A percentile compares a stretch with the other conserved stretches of the same genome.
These are phyloP conservation scores for Callyntrura sp. DNA, from an alignment of 2,888 invertebrate genomes.

Conservation along the genomic window DNA sequence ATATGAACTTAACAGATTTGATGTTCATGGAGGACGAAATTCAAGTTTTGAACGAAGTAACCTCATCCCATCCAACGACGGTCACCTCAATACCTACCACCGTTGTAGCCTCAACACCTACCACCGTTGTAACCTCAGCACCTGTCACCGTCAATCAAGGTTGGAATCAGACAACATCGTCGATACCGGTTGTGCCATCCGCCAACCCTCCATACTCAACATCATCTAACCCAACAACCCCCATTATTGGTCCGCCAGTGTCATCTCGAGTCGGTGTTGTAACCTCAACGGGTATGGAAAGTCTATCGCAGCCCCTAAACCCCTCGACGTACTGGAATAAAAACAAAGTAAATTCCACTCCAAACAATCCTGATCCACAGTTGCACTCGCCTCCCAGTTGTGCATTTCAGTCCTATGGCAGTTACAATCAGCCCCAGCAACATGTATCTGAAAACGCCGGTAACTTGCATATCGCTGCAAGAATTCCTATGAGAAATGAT, in stretches of 20 bases:
- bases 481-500: slow-evolving; percentile 47
- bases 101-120: background rate
- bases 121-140: background rate
- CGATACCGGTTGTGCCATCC: background rate
- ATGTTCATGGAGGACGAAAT: slow-evolving; percentile 64
- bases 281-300: background rate
- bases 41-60: background rate
- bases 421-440: slow-evolving; percentile 35
- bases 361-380: background rate
- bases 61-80: background rate
- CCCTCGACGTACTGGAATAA: background rate
- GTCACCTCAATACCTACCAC: background rate
- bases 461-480: slow-evolving; percentile 35
- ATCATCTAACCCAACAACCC: too few species aligned
- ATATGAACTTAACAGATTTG: slow-evolving; percentile 62
- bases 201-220: slow-evolving; percentile 47
- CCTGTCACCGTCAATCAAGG: background rate
- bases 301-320: background rate
- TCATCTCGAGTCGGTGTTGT: background rate
- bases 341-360: background rate
- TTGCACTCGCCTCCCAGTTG: slow-evolving; percentile 47
- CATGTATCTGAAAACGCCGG: background rate
- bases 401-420: slow-evolving; percentile 64
- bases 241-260: slow-evolving; percentile 21
- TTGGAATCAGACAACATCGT: slow-evolving; percentile 20